phyloP scores from a whole-genome alignment of 1,140 invertebrate species.

The Drosophila ercepeae region DNA sequence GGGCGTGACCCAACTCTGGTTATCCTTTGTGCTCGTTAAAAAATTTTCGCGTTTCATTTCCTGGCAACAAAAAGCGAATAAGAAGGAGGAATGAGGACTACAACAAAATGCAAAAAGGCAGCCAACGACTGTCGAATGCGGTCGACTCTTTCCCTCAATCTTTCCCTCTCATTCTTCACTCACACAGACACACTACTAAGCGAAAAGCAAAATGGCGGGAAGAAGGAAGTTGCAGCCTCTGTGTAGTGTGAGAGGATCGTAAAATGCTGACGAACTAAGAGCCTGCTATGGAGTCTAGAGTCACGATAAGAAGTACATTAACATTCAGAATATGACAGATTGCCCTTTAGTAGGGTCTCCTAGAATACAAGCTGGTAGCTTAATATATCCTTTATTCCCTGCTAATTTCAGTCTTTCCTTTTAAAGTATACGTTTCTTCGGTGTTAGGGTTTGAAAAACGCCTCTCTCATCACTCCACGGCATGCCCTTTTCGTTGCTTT shows the following conservation, averaged over 20 bases:
- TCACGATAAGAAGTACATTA: neutral
- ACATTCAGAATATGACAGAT: neutral
- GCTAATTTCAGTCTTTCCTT: neutral
- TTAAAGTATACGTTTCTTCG: constrained; percentile 10
- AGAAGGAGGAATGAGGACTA: constrained; percentile 32
- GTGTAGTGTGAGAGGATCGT: constrained; percentile 38
- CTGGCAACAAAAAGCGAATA: constrained; percentile 58
- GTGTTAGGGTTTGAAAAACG: constrained; percentile 4
- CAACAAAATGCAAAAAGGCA: constrained; percentile 24
- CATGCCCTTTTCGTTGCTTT: constrained; percentile 27
- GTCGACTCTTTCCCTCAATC: constrained; percentile 27
- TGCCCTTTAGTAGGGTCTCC: neutral
- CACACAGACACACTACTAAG: constrained; percentile 22
- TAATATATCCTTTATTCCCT: too few relatives aligned
- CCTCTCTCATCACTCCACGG: neutral
- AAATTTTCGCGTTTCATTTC: constrained; percentile 80
- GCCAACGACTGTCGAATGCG: constrained; percentile 64
- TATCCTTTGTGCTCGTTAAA: constrained; percentile 76
- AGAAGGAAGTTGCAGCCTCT: constrained; percentile 29
- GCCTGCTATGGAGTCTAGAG: too few relatives aligned
- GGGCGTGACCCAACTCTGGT: constrained; percentile 43
- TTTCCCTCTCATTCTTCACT: neutral
- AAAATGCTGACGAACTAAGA: constrained; percentile 65
- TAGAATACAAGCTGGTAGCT: too few relatives aligned
- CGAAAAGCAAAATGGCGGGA: neutral